A percentile compares a stretch with the other conserved stretches of the same genome.
Conservation (phyloP, 2,113 vertebrate genomes). For the Lophius piscatorius region DNA sequence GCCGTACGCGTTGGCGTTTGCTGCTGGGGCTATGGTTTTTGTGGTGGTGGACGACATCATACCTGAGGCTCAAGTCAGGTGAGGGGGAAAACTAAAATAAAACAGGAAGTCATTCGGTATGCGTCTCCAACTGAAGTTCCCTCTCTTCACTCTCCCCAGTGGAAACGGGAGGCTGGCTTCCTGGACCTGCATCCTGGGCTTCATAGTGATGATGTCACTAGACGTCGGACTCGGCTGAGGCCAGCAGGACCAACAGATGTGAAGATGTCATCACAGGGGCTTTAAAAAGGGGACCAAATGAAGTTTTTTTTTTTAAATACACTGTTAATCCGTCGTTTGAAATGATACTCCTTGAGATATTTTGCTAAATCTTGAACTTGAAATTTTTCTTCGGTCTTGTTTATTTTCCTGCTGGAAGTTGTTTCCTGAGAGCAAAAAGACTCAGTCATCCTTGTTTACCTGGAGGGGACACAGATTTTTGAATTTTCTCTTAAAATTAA, state of each 20-base stretch:
- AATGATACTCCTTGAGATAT: constrained; percentile 37
- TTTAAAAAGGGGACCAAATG: constrained; percentile 61
- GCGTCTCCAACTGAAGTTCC: neutral
- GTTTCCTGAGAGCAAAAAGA: too few species aligned
- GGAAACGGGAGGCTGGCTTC: constrained; percentile 95
- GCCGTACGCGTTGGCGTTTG: constrained; percentile 93
- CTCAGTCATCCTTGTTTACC: too few species aligned
- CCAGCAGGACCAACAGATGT: neutral
- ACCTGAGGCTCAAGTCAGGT: constrained; percentile 95
- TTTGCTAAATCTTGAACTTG: too few species aligned
- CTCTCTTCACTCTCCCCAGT: constrained; percentile 63
- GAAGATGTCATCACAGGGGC: constrained; percentile 12
- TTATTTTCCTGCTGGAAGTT: constrained; percentile 10
- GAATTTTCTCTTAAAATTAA: too few species aligned
- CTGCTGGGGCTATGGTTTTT: constrained; percentile 95
- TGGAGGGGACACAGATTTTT: too few species aligned
- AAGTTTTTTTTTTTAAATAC: constrained; percentile 25
- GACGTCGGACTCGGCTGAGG: constrained; percentile 92
- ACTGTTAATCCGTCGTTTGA: constrained; percentile 18
- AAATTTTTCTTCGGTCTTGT: neutral
- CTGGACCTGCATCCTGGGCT: constrained; percentile 92
- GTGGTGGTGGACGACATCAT: constrained; percentile 97
- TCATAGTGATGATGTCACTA: constrained; percentile 98
- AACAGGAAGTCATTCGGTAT: neutral
- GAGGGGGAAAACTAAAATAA: constrained; percentile 12